Evolutionary conservation across 2,113 vertebrate genomes (phyloP).

Genomic region (Formicarius rufipectus): DNA sequence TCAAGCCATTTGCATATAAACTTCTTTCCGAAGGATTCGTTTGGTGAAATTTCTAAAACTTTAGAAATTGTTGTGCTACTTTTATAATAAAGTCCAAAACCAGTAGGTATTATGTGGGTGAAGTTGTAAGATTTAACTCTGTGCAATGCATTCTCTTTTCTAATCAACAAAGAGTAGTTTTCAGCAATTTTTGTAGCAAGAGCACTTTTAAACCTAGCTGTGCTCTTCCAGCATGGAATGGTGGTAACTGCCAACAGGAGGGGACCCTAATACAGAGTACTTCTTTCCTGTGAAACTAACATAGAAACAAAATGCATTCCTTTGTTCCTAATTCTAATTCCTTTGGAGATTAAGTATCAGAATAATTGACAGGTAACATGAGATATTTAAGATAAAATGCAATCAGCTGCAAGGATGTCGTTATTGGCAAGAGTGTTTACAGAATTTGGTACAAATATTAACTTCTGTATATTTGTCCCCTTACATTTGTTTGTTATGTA

Average conservation of each 20-base stretch:
- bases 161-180: neutral
- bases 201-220: neutral
- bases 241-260: neutral
- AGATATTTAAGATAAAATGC: neutral
- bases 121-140: neutral
- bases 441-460: neutral
- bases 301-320: neutral
- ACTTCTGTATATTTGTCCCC: neutral
- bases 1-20: neutral
- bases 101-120: neutral
- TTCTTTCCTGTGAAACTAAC: neutral
- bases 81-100: neutral
- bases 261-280: fast-evolving
- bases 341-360: neutral
- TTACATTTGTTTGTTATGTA: neutral
- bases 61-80: neutral
- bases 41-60: neutral
- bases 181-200: neutral
- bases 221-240: neutral
- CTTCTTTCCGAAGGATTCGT: neutral
- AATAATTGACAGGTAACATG: neutral
- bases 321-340: too few relatives aligned
- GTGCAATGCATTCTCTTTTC: neutral
- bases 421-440: neutral
- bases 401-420: neutral